These are phyloP conservation scores for Hepsetus odoe DNA, from an alignment of 2,113 vertebrate species.

Conservation along the genomic window DNA sequence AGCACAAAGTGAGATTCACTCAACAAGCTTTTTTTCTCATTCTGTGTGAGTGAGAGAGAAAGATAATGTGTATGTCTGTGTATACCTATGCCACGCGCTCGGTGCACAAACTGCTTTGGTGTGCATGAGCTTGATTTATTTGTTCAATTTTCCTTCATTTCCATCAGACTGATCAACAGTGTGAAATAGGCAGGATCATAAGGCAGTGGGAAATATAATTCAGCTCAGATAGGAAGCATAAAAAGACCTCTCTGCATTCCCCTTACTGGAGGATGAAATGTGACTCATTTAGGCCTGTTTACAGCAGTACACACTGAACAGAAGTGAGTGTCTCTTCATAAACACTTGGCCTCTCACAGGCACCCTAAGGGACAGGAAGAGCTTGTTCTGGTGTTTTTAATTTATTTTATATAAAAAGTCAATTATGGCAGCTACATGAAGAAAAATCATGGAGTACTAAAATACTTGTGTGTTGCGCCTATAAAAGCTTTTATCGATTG, in stretches of 20 bases:
- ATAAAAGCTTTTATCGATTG: not conserved
- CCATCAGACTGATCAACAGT: constrained; percentile 50
- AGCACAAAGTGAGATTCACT: not conserved
- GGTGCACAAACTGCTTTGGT: constrained; percentile 47
- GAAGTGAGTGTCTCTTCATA: constrained; percentile 26
- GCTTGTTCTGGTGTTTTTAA: not conserved
- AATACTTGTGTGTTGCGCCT: not conserved
- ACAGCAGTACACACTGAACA: constrained; percentile 24
- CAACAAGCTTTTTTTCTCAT: not conserved
- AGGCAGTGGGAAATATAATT: constrained; percentile 55
- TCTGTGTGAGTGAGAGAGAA: not conserved
- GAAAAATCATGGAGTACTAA: not conserved
- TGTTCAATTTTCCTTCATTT: constrained; percentile 60
- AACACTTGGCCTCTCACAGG: constrained; percentile 8
- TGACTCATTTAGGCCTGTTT: constrained; percentile 26
- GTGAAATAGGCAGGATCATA: constrained; percentile 56
- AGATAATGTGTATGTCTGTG: constrained; percentile 25
- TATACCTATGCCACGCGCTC: constrained; percentile 39
- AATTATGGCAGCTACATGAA: not conserved
- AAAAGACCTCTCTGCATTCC: constrained; percentile 20
- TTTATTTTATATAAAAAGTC: not conserved
- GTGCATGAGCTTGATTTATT: constrained; percentile 59
- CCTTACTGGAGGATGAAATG: constrained; percentile 28
- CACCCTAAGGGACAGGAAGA: not conserved
- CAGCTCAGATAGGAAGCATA: constrained; percentile 35